phyloP scores from a whole-genome alignment of 1,140 invertebrate genomes.

The Gonioctena quinquepunctata region DNA sequence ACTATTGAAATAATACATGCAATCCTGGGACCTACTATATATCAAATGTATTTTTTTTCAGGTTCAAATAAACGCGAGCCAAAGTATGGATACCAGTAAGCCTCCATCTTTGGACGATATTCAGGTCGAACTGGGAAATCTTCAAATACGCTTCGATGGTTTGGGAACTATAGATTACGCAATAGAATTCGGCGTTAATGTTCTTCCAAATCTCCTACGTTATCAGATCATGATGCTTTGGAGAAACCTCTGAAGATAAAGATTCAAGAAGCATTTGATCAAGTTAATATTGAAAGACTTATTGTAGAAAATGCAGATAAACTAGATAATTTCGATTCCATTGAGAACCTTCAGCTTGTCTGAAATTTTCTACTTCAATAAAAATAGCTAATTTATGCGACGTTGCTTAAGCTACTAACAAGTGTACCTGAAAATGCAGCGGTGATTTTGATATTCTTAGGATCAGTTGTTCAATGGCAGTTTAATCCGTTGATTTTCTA shows the following conservation, averaged over 20 bases:
- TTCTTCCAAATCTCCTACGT: slow-evolving; percentile 79
- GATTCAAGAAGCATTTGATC: slow-evolving; percentile 70
- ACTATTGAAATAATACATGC: no score
- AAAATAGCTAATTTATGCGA: no score
- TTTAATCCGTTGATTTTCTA: no score
- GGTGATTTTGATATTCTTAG: no score
- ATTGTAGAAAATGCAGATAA: slow-evolving; percentile 70
- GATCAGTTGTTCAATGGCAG: no score
- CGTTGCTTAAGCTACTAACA: no score
- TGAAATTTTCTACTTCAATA: no score
- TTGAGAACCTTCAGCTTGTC: slow-evolving; percentile 41
- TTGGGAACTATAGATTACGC: slow-evolving; percentile 81
- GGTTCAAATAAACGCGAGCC: slow-evolving; percentile 68
- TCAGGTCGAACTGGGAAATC: slow-evolving; percentile 80
- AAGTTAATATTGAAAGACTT: slow-evolving; percentile 71
- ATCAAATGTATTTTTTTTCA: no score
- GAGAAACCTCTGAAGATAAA: slow-evolving; percentile 73
- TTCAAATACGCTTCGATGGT: slow-evolving; percentile 75
- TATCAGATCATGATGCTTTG: slow-evolving; percentile 83
- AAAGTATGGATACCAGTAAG: slow-evolving; percentile 76
- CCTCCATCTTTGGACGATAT: slow-evolving; percentile 71
- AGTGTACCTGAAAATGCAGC: no score
- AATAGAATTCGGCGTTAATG: slow-evolving; percentile 75
- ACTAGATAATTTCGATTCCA: slow-evolving; percentile 62
- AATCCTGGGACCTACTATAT: no score